Evolutionary conservation across 2,797 vertebrate genomes (phyloP), one percentile per base, ranked within the genome.

Genomic region (Diplodus puntazzo): DNA sequence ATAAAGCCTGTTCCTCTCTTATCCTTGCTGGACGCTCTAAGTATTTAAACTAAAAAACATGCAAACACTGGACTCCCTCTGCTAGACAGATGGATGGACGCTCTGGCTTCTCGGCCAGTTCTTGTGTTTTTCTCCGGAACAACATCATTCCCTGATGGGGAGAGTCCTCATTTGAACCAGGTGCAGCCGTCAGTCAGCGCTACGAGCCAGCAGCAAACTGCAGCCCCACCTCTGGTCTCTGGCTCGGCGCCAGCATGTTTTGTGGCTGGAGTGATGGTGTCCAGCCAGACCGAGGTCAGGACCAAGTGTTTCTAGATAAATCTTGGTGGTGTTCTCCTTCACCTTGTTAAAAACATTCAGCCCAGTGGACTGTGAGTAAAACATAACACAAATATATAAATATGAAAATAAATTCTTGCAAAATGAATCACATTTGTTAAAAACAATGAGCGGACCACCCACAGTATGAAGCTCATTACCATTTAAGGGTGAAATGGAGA

Each of bases 151-250:
- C n/a, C 59, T 69, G 73, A 52, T 10, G 42, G 53, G 58, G n/a
- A 77, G 12, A 70, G 75, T 81, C 85, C 73, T 86, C 48, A 65
- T 79, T 23, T 66, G 61, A 85, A 84, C 74, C 86, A 78, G 75
- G 75, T 80, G 77, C 82, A 72, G 84, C 60, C 30, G 3, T 55
- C 42, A 10, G 9, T 43, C 65, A 50, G 39, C 30, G 25, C 21
- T 20, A 18, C 30, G 14, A 34, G 27, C 46, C 72, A 80, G 13
- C 60, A 65, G 43, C 49, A 66, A 21, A 53, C 64, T 46, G 62
- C 63, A 78, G 52, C 66, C 67, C 1, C 57, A 81, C 49, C 43
- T 49, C 50, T 42, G 3, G 3, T 60, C 39, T 60, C 57, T 73
- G 61, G 61, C 73, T 76, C 45, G 20, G 53, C 43, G 52, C 73